Evolutionary conservation across 1,140 invertebrate species (phyloP).

Genomic region (Drosophila guanche): DNA sequence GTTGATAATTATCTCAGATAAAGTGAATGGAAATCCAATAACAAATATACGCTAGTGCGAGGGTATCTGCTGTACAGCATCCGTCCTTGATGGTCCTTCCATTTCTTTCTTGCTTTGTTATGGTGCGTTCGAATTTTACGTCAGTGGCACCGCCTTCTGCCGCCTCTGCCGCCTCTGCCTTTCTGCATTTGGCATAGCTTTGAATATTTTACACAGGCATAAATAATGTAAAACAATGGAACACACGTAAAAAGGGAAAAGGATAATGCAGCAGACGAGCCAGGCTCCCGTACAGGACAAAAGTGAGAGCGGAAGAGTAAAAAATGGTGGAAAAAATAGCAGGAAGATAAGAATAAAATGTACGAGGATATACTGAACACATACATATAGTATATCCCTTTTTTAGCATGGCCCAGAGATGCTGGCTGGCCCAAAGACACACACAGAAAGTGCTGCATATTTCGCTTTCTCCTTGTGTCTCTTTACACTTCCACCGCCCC

Average conservation of each 20-base stretch:
- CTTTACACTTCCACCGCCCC: neutral
- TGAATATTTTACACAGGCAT: slow-evolving; percentile 81
- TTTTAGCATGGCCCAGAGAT: slow-evolving; percentile 45
- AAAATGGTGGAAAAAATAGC: slow-evolving; percentile 31
- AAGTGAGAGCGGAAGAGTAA: slow-evolving; percentile 64
- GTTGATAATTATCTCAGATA: too few species aligned
- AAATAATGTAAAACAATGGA: slow-evolving; percentile 82
- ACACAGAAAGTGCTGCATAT: slow-evolving; percentile 24
- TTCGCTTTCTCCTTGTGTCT: neutral
- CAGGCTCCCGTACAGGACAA: slow-evolving; percentile 49
- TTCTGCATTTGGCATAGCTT: slow-evolving; percentile 64
- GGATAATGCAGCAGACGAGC: slow-evolving; percentile 65
- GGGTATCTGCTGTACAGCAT: too few species aligned
- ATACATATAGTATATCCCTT: slow-evolving; percentile 5
- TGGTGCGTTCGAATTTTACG: slow-evolving; percentile 62
- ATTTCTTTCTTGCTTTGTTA: slow-evolving; percentile 21
- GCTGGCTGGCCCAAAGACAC: slow-evolving; percentile 43
- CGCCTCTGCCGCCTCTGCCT: neutral
- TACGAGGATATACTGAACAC: slow-evolving; percentile 46
- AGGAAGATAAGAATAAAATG: slow-evolving; percentile 76
- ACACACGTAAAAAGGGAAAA: slow-evolving; percentile 74
- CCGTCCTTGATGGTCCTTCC: too few species aligned
- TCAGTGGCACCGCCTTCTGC: slow-evolving; percentile 33
- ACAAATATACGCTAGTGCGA: too few species aligned
- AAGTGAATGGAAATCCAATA: too few species aligned